Evolutionary conservation across 2,888 invertebrate species (phyloP), one percentile per base, ranked within the genome.

Genomic region (Zhengitettix transpicula): DNA sequence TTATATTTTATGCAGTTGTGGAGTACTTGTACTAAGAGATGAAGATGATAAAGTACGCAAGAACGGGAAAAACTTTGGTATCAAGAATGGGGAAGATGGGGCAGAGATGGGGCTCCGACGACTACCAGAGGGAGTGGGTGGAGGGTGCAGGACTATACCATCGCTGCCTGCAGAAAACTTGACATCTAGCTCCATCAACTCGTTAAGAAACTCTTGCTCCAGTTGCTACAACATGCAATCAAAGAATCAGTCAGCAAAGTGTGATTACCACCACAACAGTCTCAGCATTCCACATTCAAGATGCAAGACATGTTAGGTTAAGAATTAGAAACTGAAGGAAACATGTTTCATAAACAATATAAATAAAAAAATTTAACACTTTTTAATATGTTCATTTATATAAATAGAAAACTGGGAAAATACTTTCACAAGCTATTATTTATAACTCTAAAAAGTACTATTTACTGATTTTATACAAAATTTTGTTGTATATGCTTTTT

Each of bases 221-320:
- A 78, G 69, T 72, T 72, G 76, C 79, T 79, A 77, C 67, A 76
- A 76, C 69, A 73, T 68, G 67, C 69, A 60, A 62, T 58, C 56
- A 58, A 41, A 61, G 60, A 52, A 28, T 28, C 28, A 28, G 28
- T 28, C 28, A 42, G 54, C 3, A 28, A 28, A 28, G 28, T 28
- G 28, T 28, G 28, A 28, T 28, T 28, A 28, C 28, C 28, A 28
- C 28, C 28, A 28, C 28, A 28, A n/a, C n/a, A 28, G 28, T 28
- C 28, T 28, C 28, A 28, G 28, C 28, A 5, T 28, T 28, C 28
- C 28, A 28, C 28, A 28, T 5, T 28, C 28, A 28, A 28, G 28
- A 28, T 28, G 28, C 28, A 28, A 28, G 28, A 28, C 28, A 28
- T 28, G 28, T 28, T 28, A 28, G 28, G 28, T 28, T 28, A 28